Percentiles rank a stretch among this genome's conserved stretches.
Conservation (phyloP, 2,797 vertebrate genomes). For the Chlorospingus semifuscus region DNA sequence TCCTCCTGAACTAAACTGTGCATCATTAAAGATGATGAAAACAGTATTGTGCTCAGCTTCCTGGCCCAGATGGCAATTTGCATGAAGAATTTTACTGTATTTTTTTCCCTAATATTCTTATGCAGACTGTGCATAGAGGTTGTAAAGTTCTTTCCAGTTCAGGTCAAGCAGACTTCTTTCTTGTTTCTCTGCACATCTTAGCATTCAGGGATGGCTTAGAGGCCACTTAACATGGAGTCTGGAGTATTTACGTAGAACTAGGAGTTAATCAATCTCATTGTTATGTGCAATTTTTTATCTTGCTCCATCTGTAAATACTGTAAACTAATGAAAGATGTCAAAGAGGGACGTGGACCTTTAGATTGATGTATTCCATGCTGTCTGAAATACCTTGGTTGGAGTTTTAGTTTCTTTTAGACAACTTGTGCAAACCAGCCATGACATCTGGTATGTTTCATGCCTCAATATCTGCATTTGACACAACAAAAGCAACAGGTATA, state of each 20-base stretch:
- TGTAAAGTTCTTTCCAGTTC: conserved; percentile 10
- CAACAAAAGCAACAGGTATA: background rate
- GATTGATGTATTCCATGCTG: fast-evolving
- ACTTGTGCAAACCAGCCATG: background rate
- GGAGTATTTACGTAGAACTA: background rate
- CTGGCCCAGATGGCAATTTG: conserved; percentile 19
- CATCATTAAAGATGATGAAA: conserved; percentile 42
- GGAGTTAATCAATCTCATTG: background rate
- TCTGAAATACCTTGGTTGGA: background rate
- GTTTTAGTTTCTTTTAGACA: background rate
- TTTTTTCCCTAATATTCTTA: background rate
- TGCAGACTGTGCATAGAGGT: background rate
- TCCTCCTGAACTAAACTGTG: conserved; percentile 16
- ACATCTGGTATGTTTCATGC: background rate
- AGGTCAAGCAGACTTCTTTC: background rate
- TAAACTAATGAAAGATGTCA: background rate
- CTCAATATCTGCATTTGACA: background rate
- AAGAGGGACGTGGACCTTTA: background rate
- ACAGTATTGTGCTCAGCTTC: conserved; percentile 4
- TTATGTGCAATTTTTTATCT: background rate
- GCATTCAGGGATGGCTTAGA: background rate
- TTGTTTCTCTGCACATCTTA: background rate
- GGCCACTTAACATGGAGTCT: background rate
- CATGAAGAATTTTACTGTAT: conserved; percentile 6
- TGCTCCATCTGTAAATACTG: background rate